Evolutionary conservation across 2,797 vertebrate species (phyloP).

Genomic region (Erpetoichthys calabaricus): DNA sequence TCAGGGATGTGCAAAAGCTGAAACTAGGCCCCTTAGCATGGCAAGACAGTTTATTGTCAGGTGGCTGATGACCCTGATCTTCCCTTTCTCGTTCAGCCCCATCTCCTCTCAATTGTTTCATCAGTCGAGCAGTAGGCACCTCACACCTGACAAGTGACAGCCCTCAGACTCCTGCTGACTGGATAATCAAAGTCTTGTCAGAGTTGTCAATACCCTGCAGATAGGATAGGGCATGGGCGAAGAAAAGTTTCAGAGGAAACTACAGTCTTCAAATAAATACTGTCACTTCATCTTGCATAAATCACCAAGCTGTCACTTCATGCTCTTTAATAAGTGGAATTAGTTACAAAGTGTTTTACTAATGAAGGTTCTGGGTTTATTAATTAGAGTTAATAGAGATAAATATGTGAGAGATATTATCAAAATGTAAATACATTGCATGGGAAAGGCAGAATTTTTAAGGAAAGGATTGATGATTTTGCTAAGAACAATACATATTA

Average conservation of each 20-base stretch:
- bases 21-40: slow-evolving; percentile 36
- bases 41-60: slow-evolving; percentile 36
- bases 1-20: slow-evolving; percentile 31
- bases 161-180: slow-evolving; percentile 81
- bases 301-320: slow-evolving; percentile 57
- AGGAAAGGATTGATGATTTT: no score
- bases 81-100: slow-evolving; percentile 34
- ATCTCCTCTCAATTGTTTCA: slow-evolving; percentile 69
- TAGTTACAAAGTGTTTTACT: slow-evolving; percentile 42
- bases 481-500: no score
- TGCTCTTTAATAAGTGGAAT: slow-evolving; percentile 42
- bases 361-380: slow-evolving; percentile 47
- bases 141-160: slow-evolving; percentile 84
- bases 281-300: slow-evolving; percentile 48
- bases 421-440: no score
- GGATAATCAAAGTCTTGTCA: slow-evolving; percentile 95
- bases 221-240: slow-evolving; percentile 57
- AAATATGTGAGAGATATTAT: slow-evolving; percentile 38
- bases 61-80: slow-evolving; percentile 57
- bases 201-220: slow-evolving; percentile 88
- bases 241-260: slow-evolving; percentile 50
- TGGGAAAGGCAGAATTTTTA: no score
- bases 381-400: slow-evolving; percentile 54
- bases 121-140: slow-evolving; percentile 57
- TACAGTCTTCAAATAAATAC: slow-evolving; percentile 38